Evolutionary conservation across 64 coral and sea anemone species (phyloP), one percentile per base, ranked within the genome.

Genomic region (Montipora foliosa): DNA sequence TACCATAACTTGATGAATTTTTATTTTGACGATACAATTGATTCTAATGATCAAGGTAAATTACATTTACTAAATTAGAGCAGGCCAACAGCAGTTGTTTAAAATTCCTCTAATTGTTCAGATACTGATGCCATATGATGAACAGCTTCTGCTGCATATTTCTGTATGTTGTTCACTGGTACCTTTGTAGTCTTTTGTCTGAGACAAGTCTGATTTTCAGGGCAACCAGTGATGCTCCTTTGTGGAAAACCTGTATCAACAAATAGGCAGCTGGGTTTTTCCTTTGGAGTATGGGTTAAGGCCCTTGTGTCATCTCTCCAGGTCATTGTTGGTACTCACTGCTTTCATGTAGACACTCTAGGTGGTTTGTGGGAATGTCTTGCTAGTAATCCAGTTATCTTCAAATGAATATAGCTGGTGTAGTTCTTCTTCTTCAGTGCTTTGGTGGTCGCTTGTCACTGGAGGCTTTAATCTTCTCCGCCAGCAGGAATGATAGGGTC

Each of bases 181-280:
- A 49, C 37, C 87, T 74, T 55, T 5, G 20, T 3, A 77, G 57
- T 8, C 55, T 75, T 89, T 19, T 77, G 25, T 75, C 50, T 0
- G 19, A 60, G 9, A 89, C 87, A 16, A 89, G 87, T 60, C 87
- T 78, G 13, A 78, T 21, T 53, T 89, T 49, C 37, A 89, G 25
- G 10, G 19, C 44, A 12, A 58, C 87, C 20, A 89, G 51, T 0
- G 11, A 13, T 55, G 87, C 69, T 45, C 57, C 73, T 57, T 58
- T 57, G n/a, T 60, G 21, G 3, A 77, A 49, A 5, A 89, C 51
- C 72, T 78, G 52, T 37, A 89, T 77, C 16, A 89, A 74, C 8
- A 76, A 15, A 9, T 89, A 12, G 76, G 88, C 47, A 90, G 44
- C 48, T 78, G 17, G 13, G 74, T 17, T 8, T 59, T 78, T 5